Conservation (phyloP, 2,797 vertebrate genomes). For the Tenualosa ilisha region DNA sequence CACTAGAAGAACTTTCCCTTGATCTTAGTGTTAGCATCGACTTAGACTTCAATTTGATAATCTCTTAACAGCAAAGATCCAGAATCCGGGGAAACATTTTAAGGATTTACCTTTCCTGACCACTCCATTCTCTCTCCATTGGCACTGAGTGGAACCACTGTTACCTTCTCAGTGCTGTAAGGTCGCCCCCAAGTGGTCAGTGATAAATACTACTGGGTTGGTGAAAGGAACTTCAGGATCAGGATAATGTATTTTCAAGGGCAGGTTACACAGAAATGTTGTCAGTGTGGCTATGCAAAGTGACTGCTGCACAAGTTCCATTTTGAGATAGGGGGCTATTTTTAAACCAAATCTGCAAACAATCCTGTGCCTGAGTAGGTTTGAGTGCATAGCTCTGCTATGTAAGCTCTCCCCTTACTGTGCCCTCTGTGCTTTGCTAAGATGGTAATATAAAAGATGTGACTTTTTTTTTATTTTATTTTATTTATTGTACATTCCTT, state of each 20-base stretch:
- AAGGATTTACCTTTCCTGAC: background rate
- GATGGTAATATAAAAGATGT: background rate
- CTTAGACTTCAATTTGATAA: background rate
- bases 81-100: background rate
- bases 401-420: background rate
- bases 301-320: background rate
- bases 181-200: background rate
- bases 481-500: background rate
- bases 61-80: background rate
- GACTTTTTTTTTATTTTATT: too few species aligned
- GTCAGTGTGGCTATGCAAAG: background rate
- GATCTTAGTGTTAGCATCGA: background rate
- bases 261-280: background rate
- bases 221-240: background rate
- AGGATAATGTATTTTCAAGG: slow-evolving; percentile 8
- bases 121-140: background rate
- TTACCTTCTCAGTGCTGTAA: background rate
- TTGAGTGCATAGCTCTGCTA: background rate
- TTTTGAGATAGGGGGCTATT: background rate
- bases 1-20: background rate
- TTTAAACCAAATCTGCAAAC: background rate
- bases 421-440: background rate
- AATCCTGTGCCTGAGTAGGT: background rate
- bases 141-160: background rate
- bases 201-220: background rate